Percentiles rank a stretch among this genome's conserved stretches.
These are phyloP conservation scores for Catharus minimus DNA, from an alignment of 2,113 vertebrate genomes.

Conservation along the genomic window DNA sequence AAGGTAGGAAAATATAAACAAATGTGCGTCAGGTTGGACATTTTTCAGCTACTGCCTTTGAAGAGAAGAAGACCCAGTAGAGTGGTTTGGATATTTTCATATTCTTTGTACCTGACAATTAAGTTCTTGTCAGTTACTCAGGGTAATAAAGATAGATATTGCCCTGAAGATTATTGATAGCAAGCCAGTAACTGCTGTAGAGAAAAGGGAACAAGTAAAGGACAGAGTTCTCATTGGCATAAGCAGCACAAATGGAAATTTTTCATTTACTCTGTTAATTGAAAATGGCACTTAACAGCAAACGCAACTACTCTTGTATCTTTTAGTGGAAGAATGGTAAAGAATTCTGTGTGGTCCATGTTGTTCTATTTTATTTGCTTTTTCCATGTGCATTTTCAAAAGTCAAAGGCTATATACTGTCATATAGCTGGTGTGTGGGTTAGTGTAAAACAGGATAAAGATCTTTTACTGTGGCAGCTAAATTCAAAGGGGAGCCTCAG, in stretches of 20 bases:
- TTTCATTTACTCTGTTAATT: neutral
- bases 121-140: neutral
- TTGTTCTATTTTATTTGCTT: neutral
- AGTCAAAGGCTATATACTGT: accelerated
- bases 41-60: neutral
- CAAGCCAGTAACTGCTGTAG: neutral
- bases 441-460: neutral
- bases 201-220: neutral
- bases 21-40: neutral
- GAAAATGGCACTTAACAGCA: neutral
- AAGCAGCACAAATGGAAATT: neutral
- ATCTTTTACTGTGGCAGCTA: neutral
- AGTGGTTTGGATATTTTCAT: neutral
- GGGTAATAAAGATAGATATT: neutral
- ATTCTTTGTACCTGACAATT: neutral
- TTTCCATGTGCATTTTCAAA: neutral
- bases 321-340: neutral
- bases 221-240: neutral
- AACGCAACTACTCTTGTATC: neutral
- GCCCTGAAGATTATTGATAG: neutral
- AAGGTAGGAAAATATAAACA: neutral
- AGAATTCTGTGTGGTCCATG: neutral
- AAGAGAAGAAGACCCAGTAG: neutral
- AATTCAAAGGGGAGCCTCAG: neutral
- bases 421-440: neutral